Conservation (phyloP, 2,113 vertebrate genomes). For the Calypte anna region DNA sequence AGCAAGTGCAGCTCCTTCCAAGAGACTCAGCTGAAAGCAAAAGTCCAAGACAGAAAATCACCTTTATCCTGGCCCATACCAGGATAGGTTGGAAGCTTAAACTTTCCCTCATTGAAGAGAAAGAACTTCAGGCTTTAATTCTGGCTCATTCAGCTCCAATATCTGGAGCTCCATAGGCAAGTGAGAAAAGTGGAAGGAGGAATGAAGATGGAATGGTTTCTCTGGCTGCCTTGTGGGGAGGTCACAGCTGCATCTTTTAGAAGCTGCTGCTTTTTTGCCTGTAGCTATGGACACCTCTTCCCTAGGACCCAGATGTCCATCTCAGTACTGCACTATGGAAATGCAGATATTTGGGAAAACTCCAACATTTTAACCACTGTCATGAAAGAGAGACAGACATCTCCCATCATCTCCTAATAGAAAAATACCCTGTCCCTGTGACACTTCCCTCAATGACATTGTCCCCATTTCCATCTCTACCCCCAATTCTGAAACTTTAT, state of each 20-base stretch:
- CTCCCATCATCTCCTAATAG: accelerated
- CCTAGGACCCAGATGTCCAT: neutral
- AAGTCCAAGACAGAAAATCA: too few species aligned
- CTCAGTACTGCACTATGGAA: neutral
- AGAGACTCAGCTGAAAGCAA: too few species aligned
- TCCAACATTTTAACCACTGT: neutral
- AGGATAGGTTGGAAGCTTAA: neutral
- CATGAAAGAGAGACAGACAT: neutral
- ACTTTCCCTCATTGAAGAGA: neutral
- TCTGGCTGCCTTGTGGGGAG: neutral
- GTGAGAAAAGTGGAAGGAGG: neutral
- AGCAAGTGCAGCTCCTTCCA: too few species aligned
- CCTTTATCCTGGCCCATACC: too few species aligned
- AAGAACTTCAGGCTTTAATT: neutral
- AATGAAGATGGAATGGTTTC: neutral
- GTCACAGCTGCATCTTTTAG: neutral
- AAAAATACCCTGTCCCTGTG: accelerated
- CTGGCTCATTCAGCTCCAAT: neutral
- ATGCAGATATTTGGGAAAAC: neutral
- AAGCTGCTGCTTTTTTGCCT: neutral
- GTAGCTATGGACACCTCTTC: neutral
- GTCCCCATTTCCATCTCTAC: neutral
- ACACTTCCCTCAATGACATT: neutral
- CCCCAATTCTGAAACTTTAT: neutral
- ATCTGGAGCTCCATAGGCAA: neutral